phyloP scores from a whole-genome alignment of 1,140 invertebrate genomes.

The Caenorhabditis tropicalis region DNA sequence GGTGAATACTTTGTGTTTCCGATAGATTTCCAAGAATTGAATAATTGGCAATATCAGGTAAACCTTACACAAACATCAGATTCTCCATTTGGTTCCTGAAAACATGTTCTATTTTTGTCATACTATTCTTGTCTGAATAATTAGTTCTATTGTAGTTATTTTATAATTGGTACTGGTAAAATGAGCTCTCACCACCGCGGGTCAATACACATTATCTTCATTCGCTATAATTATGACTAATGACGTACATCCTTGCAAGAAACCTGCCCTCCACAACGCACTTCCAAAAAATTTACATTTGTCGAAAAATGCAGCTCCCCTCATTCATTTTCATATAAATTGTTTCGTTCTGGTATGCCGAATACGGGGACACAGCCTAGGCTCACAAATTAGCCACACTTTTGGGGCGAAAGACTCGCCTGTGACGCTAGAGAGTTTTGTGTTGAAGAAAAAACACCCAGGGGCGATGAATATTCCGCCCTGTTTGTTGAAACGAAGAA shows the following conservation, averaged over 20 bases:
- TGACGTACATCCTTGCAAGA: too few species aligned
- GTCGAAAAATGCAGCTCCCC: not conserved
- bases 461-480: constrained; percentile 17
- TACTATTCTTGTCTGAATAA: not conserved
- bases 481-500: not conserved
- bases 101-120: not conserved
- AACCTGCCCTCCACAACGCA: too few species aligned
- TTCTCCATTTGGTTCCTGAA: too few species aligned
- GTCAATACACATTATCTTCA: not conserved
- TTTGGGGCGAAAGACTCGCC: constrained; percentile 8
- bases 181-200: not conserved
- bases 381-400: constrained; percentile 14
- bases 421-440: not conserved
- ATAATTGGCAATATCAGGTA: too few species aligned
- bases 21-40: too few species aligned
- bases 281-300: too few species aligned
- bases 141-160: not conserved
- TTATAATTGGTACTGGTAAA: constrained; percentile 21
- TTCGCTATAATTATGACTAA: not conserved
- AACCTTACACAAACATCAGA: too few species aligned
- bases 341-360: constrained; percentile 4
- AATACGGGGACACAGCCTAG: not conserved
- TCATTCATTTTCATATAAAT: constrained; percentile 31
- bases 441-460: not conserved
- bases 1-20: too few species aligned